Evolutionary conservation across 2,797 vertebrate genomes (phyloP).

Genomic region (Crenichthys baileyi): DNA sequence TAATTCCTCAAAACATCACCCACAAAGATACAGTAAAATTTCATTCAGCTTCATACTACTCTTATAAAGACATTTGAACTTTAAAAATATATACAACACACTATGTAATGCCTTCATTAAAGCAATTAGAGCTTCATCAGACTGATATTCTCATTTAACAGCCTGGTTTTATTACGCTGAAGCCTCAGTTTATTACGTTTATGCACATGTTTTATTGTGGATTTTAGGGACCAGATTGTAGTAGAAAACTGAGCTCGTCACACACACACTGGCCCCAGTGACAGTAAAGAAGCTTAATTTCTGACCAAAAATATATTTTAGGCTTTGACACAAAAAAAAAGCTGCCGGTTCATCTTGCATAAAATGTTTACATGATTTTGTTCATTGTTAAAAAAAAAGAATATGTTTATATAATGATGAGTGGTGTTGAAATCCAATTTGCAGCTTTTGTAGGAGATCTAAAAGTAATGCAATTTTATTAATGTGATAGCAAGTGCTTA

Average conservation of each 20-base stretch:
- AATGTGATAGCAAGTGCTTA: not conserved
- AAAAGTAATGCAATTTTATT: not conserved
- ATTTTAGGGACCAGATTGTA: not conserved
- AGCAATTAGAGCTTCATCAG: not conserved
- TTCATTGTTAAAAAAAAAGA: slow-evolving; percentile 39
- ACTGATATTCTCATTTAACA: not conserved
- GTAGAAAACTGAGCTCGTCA: not conserved
- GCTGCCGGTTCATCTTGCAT: slow-evolving; percentile 67
- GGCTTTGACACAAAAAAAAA: slow-evolving; percentile 49
- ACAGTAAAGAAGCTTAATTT: not conserved
- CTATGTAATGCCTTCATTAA: not conserved
- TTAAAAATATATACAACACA: not conserved
- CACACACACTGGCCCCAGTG: not conserved
- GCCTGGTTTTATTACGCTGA: not conserved
- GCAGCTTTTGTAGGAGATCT: not conserved
- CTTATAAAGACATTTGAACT: not conserved
- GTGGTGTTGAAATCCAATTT: not conserved
- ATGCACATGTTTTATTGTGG: not conserved
- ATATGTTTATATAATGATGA: not conserved
- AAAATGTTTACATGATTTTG: slow-evolving; percentile 63
- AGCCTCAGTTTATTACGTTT: not conserved
- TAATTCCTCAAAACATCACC: not conserved
- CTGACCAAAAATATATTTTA: not conserved
- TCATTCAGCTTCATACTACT: not conserved
- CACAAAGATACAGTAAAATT: not conserved